A percentile compares a stretch with the other conserved stretches of the same genome.
Conservation (phyloP, 2,888 invertebrate genomes). For the Fabriciana adippe region DNA sequence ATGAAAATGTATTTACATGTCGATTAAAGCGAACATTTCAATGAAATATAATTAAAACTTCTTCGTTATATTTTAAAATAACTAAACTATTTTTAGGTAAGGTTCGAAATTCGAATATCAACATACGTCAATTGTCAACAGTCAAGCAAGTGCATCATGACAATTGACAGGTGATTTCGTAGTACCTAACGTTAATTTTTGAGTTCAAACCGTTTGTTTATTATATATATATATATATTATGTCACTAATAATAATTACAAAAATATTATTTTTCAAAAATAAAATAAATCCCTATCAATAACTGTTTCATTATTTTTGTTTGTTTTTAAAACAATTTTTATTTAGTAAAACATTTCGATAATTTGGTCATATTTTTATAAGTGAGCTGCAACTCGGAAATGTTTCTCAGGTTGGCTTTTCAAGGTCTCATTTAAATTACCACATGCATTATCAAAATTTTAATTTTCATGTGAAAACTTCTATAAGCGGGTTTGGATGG, state of each 20-base stretch:
- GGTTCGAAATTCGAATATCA: conserved; percentile 10
- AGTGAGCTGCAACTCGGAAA: no score
- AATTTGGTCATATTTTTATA: no score
- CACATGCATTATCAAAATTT: no score
- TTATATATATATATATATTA: no score
- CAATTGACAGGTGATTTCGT: conserved; percentile 15
- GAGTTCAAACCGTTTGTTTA: not conserved
- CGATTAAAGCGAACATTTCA: conserved; percentile 43
- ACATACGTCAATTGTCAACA: conserved; percentile 29
- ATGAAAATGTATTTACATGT: conserved; percentile 43
- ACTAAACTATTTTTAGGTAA: conserved; percentile 13
- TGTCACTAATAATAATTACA: not conserved
- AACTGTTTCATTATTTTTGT: no score
- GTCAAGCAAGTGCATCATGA: not conserved
- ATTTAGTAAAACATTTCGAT: no score
- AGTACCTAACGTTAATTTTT: conserved; percentile 16
- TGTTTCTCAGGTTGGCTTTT: no score
- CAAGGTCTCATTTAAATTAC: no score
- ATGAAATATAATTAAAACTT: conserved; percentile 20
- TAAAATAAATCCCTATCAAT: not conserved
- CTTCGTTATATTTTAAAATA: conserved; percentile 14
- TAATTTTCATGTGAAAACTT: no score
- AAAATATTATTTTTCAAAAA: not conserved
- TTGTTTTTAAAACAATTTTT: no score
- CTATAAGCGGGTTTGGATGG: no score